Evolutionary conservation across 2,113 vertebrate species (phyloP).

Genomic region (Pungitius pungitius): DNA sequence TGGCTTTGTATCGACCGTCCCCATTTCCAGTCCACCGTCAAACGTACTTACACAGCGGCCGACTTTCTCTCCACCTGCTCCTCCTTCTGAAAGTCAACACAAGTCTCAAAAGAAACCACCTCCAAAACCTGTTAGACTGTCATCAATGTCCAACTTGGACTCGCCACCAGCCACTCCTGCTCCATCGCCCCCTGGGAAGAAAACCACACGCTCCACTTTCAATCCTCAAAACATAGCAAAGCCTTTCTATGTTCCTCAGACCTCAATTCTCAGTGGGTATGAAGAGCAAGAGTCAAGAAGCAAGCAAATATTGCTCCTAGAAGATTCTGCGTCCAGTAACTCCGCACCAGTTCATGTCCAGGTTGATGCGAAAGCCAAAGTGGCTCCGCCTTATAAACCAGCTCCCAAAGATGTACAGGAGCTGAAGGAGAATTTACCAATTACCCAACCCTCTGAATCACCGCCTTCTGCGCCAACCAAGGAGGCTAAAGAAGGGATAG

Average conservation of each 20-base stretch:
- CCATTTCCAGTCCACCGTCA: conserved; percentile 37
- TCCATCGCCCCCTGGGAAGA: conserved; percentile 53
- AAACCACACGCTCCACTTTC: conserved; percentile 76
- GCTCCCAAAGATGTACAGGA: conserved; percentile 42
- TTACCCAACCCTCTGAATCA: conserved; percentile 24
- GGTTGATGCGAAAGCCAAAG: conserved; percentile 51
- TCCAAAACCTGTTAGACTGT: conserved; percentile 75
- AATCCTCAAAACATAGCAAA: conserved; percentile 81
- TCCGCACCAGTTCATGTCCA: conserved; percentile 39
- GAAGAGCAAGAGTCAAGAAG: conserved; percentile 56
- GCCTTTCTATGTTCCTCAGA: conserved; percentile 67
- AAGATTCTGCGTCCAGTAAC: conserved; percentile 64
- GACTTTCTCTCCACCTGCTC: conserved; percentile 73
- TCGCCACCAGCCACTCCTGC: conserved; percentile 53
- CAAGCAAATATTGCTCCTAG: conserved; percentile 74
- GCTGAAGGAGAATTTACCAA: conserved; percentile 46
- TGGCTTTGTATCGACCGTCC: conserved; percentile 74
- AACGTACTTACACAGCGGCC: conserved; percentile 38
- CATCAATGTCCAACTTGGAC: conserved; percentile 72
- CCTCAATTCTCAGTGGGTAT: conserved; percentile 47
- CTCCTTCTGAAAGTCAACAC: conserved; percentile 72
- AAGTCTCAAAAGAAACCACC: conserved; percentile 74
- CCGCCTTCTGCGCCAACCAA: conserved; percentile 9
- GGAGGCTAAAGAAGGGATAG: conserved; percentile 24
- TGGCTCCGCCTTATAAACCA: conserved; percentile 60